Evolutionary conservation across 2,797 vertebrate species (phyloP).

Genomic region (Oceanodroma leucorhoa): DNA sequence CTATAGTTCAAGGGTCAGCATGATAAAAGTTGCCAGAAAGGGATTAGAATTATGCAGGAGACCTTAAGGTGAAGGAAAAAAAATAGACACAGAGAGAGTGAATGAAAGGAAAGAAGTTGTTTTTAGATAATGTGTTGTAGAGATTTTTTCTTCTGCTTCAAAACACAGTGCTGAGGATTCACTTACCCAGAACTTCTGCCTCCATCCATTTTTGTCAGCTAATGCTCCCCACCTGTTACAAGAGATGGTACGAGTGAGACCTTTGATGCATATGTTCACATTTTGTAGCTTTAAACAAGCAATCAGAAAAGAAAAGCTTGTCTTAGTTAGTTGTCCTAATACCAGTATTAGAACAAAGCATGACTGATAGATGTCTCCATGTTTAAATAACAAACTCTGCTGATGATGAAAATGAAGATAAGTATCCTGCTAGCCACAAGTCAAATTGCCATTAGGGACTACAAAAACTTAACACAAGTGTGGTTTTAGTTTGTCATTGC

Average conservation of each 20-base stretch:
- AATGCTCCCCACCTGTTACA: constrained; percentile 73
- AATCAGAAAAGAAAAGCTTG: neutral
- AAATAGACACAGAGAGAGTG: neutral
- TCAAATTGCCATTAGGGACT: neutral
- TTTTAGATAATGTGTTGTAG: neutral
- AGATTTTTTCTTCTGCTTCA: neutral
- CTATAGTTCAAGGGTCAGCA: neutral
- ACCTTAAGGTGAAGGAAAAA: neutral
- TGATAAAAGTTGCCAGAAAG: neutral
- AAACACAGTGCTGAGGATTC: neutral
- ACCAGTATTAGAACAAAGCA: neutral
- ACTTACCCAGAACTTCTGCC: constrained; percentile 79
- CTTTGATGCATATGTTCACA: neutral
- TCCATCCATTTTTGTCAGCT: constrained; percentile 53
- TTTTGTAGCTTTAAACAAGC: neutral
- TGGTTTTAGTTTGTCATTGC: neutral
- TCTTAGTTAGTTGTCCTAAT: neutral
- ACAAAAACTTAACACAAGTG: neutral
- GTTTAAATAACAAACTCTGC: neutral
- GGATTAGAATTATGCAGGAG: neutral
- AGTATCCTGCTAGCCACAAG: neutral
- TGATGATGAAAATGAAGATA: neutral
- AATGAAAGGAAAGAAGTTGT: neutral
- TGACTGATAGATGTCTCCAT: neutral
- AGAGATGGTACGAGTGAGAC: neutral